Base-by-base conservation (phyloP, 2,797 vertebrate genomes). In the Peromyscus melanophrys region DNA sequence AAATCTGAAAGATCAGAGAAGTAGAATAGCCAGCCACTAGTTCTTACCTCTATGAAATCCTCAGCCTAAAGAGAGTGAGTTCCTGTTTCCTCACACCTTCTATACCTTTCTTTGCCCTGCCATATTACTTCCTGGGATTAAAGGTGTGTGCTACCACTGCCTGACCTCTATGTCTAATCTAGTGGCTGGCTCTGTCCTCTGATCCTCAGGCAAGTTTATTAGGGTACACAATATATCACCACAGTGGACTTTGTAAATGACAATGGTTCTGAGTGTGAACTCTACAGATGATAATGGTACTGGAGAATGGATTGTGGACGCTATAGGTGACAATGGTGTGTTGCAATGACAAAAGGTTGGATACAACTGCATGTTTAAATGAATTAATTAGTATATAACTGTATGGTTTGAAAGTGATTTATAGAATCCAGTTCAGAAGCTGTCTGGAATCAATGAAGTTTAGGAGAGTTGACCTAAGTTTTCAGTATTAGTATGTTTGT, bases 401-500 rank as follows among this genome's bases (percentile, higher is more conserved):
- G 34, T 52, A 71, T 69, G 46, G 43, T 37, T 52, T 69, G 46
- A 69, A 69, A 46, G 63, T 52, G 46, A 69, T 69, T 27, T 52
- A 19, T 4, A 10, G 65, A 69, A 69, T 25, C 34, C 13, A 52
- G 34, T 63, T 46, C 43, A 67, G n/a, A 94, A 78, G 61, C 57
- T 77, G 12, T 59, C 31, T 83, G 27, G 71, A n/a, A 89, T 92
- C 59, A 88, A 88, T 34, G 71, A 83, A 61, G 46, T 73, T 90
- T 37, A 84, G 57, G 13, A 34, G 83, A 88, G 19, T 17, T 77
- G 34, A 91, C 23, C 8, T 46, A 78, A 89, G 65, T 43, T 19
- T 95, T 14, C 57, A 95, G 84, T 69, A 19, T 57, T 75, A 80
- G 46, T 85, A 95, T 80, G 49, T 37, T 37, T 86, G 59, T 23